Conservation (phyloP, 2,113 vertebrate genomes). For the Trematocara stigmaticum region DNA sequence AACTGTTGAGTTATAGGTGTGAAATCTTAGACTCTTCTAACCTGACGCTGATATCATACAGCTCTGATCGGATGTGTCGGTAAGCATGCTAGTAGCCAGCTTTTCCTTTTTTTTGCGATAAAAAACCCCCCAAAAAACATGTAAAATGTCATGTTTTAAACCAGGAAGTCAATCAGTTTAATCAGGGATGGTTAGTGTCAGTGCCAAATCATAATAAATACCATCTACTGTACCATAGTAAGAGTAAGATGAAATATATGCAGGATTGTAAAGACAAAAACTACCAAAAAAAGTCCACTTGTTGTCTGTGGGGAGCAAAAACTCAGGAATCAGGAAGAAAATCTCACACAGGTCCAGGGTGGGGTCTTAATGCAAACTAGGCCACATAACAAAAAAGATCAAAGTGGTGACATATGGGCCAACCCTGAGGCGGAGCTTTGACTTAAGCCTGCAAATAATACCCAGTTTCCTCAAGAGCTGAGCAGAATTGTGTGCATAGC, state of each 20-base stretch:
- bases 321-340: background rate
- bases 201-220: background rate
- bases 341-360: background rate
- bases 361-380: background rate
- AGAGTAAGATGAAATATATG: background rate
- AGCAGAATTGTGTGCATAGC: rapidly evolving
- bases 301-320: background rate
- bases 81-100: background rate
- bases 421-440: rapidly evolving
- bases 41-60: background rate
- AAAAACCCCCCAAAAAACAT: background rate
- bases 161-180: background rate
- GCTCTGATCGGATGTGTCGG: rapidly evolving
- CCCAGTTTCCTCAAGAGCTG: background rate
- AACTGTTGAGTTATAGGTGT: background rate
- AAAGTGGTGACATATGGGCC: background rate
- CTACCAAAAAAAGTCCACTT: background rate
- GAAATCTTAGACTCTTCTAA: background rate
- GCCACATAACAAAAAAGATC: background rate
- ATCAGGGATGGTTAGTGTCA: background rate
- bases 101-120: background rate
- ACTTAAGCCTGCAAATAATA: background rate
- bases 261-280: background rate
- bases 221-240: background rate
- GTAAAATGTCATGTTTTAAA: background rate